These are phyloP conservation scores for Nasua narica DNA, from an alignment of 2,797 vertebrate genomes.

Conservation along the genomic window DNA sequence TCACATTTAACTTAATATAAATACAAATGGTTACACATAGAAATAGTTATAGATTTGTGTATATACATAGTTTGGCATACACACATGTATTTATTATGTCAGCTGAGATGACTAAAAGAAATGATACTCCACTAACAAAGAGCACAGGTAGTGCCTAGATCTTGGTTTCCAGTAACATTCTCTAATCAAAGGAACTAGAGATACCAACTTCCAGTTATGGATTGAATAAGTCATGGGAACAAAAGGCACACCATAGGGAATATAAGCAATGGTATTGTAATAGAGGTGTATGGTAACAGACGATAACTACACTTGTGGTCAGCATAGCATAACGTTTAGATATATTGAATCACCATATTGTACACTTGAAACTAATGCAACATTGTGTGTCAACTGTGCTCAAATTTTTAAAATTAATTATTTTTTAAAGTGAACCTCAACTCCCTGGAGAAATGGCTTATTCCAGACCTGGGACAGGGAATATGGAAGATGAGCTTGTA, in stretches of 20 bases:
- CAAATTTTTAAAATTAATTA: not conserved
- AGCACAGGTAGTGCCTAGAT: not conserved
- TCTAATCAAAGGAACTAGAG: not conserved
- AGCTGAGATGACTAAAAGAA: not conserved
- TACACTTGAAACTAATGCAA: not conserved
- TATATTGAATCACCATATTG: not conserved
- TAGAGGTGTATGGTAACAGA: not conserved
- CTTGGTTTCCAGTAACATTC: not conserved
- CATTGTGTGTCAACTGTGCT: not conserved
- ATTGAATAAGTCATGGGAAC: not conserved
- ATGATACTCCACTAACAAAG: not conserved
- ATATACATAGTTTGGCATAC: not conserved
- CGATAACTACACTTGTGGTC: not conserved
- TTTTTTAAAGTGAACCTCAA: not conserved
- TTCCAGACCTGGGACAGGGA: not conserved
- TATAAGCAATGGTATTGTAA: not conserved
- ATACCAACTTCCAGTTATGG: not conserved
- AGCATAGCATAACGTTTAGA: not conserved
- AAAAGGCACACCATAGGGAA: not conserved
- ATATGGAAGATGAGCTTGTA: not conserved
- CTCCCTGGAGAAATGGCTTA: not conserved
- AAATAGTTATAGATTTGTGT: not conserved
- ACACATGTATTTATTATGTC: not conserved
- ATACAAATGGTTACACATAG: not conserved
- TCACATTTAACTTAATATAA: not conserved